Evolutionary conservation across 1,140 invertebrate species (phyloP), one percentile per base, ranked within the genome.

Genomic region (Cardiocondyla obscurior): DNA sequence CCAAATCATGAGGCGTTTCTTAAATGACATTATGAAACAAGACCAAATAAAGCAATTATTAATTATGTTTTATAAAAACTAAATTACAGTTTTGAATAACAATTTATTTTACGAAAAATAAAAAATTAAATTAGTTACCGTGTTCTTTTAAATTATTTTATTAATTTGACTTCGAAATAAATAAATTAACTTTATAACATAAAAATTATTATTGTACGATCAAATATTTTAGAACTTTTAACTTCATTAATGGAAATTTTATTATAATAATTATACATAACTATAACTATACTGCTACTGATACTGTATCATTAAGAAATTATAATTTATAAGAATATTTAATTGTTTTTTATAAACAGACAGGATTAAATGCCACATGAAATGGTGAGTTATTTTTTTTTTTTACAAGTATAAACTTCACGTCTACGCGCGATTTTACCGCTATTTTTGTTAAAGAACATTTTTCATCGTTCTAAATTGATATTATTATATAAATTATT

Each of bases 1-100:
- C 90, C 91, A 88, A 89, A 88, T 92, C 91, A 92, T 85, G 87
- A 86, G 86, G 79, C 62, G 0, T 19, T 30, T 53, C 12, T 60
- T 36, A 36, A 58, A 72, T 62, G 42, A n/a, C 5, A 28, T n/a
- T 49, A 49, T 53, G 6, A 39, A 64, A 57, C 28, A n/a, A n/a
- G n/a, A n/a, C n/a, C n/a, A n/a, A n/a, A n/a, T n/a, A n/a, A n/a
- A 39, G 22, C 22, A 77, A 51, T 42, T 30, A 19, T 70, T 36
- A 16, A 67, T 10, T n/a, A 44, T 19, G 10, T 69, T 6, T 25
- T 7, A 51, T 30, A 14, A 36, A 55, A 79, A n/a, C 28, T n/a
- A 19, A 30, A 39, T 14, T 10, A 81, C 62, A 77, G 60, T 84
- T 70, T 53, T 58, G 67, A 58, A 22, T 79, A 28, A 25, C 55